Conservation (phyloP, 2,113 vertebrate species). For the Proteles cristata region DNA sequence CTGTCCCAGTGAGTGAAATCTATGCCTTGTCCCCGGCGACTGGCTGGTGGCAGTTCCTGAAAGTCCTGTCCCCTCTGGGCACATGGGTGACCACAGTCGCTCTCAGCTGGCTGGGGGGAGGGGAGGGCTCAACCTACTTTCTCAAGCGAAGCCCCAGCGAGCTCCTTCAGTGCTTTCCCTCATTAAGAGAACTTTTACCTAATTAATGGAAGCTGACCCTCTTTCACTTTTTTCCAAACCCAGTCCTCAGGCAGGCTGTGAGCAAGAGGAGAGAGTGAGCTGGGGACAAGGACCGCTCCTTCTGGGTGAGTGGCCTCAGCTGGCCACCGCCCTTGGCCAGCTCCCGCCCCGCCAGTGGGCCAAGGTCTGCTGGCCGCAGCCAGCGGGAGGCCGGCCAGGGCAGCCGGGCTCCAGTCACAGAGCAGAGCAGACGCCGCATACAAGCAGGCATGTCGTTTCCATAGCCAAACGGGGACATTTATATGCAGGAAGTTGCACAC, state of each 20-base stretch:
- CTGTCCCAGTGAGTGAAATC: not conserved
- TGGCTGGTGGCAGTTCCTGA: not conserved
- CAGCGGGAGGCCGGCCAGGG: not conserved
- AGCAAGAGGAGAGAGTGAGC: not conserved
- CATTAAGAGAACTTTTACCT: slow-evolving; percentile 9
- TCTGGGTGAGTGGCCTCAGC: not conserved
- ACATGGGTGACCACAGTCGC: not conserved
- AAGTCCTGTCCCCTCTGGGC: not conserved
- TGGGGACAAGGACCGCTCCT: not conserved
- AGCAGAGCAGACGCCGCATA: not conserved
- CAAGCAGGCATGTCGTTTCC: not conserved
- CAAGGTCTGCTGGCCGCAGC: not conserved
- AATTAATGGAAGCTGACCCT: slow-evolving; percentile 27
- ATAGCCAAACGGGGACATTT: not conserved
- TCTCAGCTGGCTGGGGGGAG: not conserved
- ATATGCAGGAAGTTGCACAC: accelerated
- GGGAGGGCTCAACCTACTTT: slow-evolving; percentile 20
- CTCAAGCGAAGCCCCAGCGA: not conserved
- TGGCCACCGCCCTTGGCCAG: not conserved
- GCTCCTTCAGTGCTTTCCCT: not conserved
- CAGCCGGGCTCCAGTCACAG: not conserved
- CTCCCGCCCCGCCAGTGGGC: not conserved
- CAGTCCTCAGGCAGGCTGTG: not conserved
- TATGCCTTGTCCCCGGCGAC: not conserved
- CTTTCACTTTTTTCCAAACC: not conserved